Evolutionary conservation across 2,797 vertebrate genomes (phyloP).

Genomic region (Cyprinodon diabolis): DNA sequence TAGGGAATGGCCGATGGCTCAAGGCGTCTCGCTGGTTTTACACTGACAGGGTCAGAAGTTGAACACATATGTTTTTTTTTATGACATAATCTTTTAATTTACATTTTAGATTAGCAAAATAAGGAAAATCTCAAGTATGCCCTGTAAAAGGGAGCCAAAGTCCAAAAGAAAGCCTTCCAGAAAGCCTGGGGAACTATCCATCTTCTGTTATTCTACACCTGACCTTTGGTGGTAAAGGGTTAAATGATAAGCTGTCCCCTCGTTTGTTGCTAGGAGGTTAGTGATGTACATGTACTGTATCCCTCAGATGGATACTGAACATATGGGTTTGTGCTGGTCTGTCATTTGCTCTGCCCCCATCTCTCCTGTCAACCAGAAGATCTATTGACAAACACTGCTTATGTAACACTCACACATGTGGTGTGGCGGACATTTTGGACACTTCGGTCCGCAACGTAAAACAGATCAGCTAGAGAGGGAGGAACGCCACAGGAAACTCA

Average conservation of each 20-base stretch:
- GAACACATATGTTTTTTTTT: background rate
- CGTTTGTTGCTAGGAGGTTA: slow-evolving; percentile 53
- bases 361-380: slow-evolving; percentile 35
- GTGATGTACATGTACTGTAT: slow-evolving; percentile 26
- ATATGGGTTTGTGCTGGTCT: slow-evolving; percentile 12
- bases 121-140: background rate
- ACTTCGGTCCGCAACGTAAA: slow-evolving; percentile 5
- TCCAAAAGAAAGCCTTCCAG: background rate
- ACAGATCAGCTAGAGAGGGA: background rate
- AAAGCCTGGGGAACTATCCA: background rate
- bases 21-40: too few relatives aligned
- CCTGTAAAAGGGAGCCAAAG: background rate
- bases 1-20: too few relatives aligned
- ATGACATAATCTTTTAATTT: background rate
- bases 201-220: slow-evolving; percentile 6
- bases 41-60: background rate
- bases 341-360: slow-evolving; percentile 22
- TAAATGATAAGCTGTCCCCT: background rate
- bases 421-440: slow-evolving; percentile 17
- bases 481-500: background rate
- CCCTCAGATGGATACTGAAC: slow-evolving; percentile 16
- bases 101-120: background rate
- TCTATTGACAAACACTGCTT: slow-evolving; percentile 58
- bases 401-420: slow-evolving; percentile 42
- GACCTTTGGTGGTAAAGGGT: slow-evolving; percentile 6